Evolutionary conservation across 2,888 invertebrate genomes (phyloP).

Genomic region (Piscicola geometra): DNA sequence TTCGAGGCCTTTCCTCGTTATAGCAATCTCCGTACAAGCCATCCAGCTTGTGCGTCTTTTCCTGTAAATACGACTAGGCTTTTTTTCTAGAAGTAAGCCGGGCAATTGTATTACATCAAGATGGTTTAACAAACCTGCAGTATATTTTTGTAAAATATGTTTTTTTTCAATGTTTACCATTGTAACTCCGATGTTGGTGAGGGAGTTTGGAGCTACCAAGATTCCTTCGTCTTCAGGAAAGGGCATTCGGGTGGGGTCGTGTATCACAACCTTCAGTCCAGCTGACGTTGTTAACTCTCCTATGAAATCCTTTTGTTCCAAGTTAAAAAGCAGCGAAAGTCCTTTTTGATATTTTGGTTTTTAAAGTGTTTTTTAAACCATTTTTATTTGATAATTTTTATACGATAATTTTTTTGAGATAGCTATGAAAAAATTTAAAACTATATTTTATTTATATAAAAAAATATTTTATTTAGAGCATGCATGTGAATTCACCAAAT

Average conservation of each 20-base stretch:
- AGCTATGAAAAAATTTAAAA: background rate
- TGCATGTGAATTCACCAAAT: slow-evolving; percentile 36
- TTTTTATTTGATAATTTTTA: background rate
- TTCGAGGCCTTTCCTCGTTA: background rate
- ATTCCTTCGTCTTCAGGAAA: slow-evolving; percentile 43
- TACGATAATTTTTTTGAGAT: too few species aligned
- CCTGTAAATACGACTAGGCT: background rate
- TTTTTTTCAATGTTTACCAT: too few species aligned
- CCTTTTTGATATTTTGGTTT: slow-evolving; percentile 25
- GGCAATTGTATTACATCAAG: too few species aligned
- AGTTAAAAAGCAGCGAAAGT: slow-evolving; percentile 40
- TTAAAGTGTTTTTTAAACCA: background rate
- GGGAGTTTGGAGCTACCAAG: slow-evolving; percentile 26
- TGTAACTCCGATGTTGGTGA: slow-evolving; percentile 29
- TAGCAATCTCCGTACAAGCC: slow-evolving; percentile 21
- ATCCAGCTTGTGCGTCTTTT: background rate
- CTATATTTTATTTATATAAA: background rate
- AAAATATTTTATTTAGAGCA: background rate
- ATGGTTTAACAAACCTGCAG: too few species aligned
- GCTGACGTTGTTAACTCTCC: slow-evolving; percentile 39
- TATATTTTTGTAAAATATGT: too few species aligned
- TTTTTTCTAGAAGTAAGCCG: too few species aligned
- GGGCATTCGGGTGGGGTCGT: slow-evolving; percentile 39
- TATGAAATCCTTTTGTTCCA: slow-evolving; percentile 41
- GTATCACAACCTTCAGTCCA: slow-evolving; percentile 41